These are phyloP conservation scores for Cerastoderma edule DNA, from an alignment of 2,888 invertebrate genomes.

Conservation along the genomic window DNA sequence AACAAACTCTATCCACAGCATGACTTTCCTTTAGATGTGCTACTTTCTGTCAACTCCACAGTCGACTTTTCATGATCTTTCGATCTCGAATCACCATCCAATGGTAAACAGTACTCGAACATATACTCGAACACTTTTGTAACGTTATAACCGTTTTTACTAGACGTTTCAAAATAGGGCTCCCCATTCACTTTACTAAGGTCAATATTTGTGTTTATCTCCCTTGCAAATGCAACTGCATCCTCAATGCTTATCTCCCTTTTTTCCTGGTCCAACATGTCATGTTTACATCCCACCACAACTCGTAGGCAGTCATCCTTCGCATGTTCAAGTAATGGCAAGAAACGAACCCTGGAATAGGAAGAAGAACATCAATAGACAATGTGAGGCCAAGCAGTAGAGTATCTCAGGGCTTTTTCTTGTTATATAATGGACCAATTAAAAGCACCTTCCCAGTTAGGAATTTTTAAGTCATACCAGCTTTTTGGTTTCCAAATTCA, in stretches of 20 bases:
- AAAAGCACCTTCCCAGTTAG: no score
- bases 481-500: no score
- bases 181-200: slow-evolving; percentile 61
- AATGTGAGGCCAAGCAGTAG: no score
- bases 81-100: slow-evolving; percentile 20
- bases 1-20: slow-evolving; percentile 21
- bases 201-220: slow-evolving; percentile 74
- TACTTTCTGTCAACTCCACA: slow-evolving; percentile 24
- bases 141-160: slow-evolving; percentile 78
- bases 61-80: slow-evolving; percentile 39
- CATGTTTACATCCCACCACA: slow-evolving; percentile 81
- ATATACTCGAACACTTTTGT: slow-evolving; percentile 81
- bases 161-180: slow-evolving; percentile 83
- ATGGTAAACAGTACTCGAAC: slow-evolving; percentile 77
- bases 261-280: slow-evolving; percentile 64
- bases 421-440: no score
- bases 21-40: slow-evolving; percentile 1
- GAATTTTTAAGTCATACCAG: no score
- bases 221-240: slow-evolving; percentile 70
- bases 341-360: slow-evolving; percentile 79
- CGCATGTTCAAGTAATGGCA: slow-evolving; percentile 77
- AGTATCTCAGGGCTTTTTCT: no score
- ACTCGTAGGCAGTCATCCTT: slow-evolving; percentile 79
- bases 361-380: slow-evolving; percentile 8
- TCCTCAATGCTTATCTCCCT: slow-evolving; percentile 76